These are phyloP conservation scores for Blastomussa wellsi DNA, from an alignment of 92 coral and sea anemone species.

Conservation along the genomic window DNA sequence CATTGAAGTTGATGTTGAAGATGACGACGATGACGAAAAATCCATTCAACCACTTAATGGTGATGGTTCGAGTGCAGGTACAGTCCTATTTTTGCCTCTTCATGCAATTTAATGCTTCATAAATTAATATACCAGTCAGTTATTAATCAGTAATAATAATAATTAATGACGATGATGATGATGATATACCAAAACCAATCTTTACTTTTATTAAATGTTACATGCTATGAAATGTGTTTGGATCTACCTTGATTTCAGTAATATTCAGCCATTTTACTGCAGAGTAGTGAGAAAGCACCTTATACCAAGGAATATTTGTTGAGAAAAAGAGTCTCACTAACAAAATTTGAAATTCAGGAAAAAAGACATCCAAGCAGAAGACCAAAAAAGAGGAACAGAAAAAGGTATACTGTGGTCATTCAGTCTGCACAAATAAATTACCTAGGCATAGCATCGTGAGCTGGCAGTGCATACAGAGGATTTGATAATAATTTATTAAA, in stretches of 20 bases:
- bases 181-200: no score
- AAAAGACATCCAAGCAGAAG: conserved; percentile 69
- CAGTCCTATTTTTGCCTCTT: neutral
- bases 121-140: no score
- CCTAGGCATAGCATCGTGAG: no score
- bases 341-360: conserved; percentile 18
- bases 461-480: no score
- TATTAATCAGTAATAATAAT: no score
- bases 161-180: no score
- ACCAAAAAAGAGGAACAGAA: conserved; percentile 40
- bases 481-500: no score
- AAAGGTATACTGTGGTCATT: neutral
- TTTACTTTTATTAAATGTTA: no score
- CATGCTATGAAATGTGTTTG: no score
- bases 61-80: conserved; percentile 4
- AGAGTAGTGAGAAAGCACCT: no score
- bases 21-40: conserved; percentile 25
- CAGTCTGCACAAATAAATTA: neutral
- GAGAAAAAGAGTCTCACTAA: no score
- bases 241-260: neutral
- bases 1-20: conserved; percentile 12
- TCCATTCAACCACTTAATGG: neutral
- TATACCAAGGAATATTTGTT: no score
- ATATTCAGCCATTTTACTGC: neutral
- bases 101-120: neutral